phyloP scores from a whole-genome alignment of 1,140 invertebrate species.

The Heliconius hewitsoni region DNA sequence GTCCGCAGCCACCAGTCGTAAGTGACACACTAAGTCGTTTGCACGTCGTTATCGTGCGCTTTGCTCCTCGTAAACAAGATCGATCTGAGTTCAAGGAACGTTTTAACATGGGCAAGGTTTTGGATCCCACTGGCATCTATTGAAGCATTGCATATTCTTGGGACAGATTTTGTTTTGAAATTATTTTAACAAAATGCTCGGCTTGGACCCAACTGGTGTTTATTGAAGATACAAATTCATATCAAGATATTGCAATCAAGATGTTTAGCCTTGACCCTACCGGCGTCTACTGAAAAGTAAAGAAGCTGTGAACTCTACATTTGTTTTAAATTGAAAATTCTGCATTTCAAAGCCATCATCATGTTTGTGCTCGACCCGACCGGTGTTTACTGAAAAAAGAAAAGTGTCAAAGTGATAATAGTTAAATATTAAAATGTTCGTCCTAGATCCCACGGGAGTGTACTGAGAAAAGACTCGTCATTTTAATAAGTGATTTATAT shows the following conservation, averaged over 20 bases:
- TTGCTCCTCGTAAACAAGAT: constrained; percentile 75
- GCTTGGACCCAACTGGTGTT: constrained; percentile 55
- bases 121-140: constrained; percentile 75
- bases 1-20: constrained; percentile 65
- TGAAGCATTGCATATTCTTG: constrained; percentile 45
- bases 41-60: constrained; percentile 59
- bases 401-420: constrained; percentile 48
- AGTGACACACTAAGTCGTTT: constrained; percentile 54
- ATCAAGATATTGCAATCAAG: constrained; percentile 39
- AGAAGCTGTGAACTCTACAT: constrained; percentile 28
- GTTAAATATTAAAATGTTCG: constrained; percentile 61
- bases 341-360: constrained; percentile 41
- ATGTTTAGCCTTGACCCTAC: constrained; percentile 71
- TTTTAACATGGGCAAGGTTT: constrained; percentile 70
- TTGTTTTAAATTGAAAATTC: neutral
- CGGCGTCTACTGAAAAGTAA: constrained; percentile 63
- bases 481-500: constrained; percentile 40
- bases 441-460: constrained; percentile 65
- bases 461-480: constrained; percentile 56
- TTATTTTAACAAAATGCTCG: constrained; percentile 45
- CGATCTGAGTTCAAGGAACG: constrained; percentile 61
- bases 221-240: constrained; percentile 43
- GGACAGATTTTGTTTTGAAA: constrained; percentile 36
- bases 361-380: constrained; percentile 69
- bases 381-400: constrained; percentile 63